Evolutionary conservation across 2,797 vertebrate genomes (phyloP), one percentile per base, ranked within the genome.

Genomic region (Ptychadena robeensis): DNA sequence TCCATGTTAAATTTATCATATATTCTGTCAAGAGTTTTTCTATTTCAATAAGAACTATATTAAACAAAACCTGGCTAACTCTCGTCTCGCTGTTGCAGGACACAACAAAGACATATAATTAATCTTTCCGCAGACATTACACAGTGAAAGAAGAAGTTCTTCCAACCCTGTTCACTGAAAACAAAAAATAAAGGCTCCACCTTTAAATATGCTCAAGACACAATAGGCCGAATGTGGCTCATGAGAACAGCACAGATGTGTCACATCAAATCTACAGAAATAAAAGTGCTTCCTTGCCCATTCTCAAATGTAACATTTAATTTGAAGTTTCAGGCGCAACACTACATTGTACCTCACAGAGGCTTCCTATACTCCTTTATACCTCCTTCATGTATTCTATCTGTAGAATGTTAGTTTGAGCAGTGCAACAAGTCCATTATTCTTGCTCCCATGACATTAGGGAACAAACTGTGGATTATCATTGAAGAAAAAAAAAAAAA

Each of bases 1-100:
- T 90, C 88, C 93, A 87, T 88, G 88, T 91, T 92, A 93, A 94
- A 90, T 91, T 92, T 91, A 93, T 92, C 91, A 93, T 93, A 94
- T 92, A 94, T 89, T 92, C 91, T 91, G 90, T 93, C 79, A 91
- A 89, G 90, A 89, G 89, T 91, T 76, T 44, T 72, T 90, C 90
- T 91, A 87, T 91, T 88, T 88, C 78, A 90, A 85, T 87, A 90
- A 89, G 89, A 91, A 90, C 87, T 88, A 89, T 90, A 87, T 82
- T 86, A 85, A 87, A 88, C 48, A 87, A 90, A 89, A 89, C 74
- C 57, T 44, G 72, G 86, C 63, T 82, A 78, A 71, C 78, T 85
- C 73, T 57, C 53, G 86, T 85, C 90, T 90, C 85, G 79, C 0
- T 67, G 86, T 84, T 88, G 88, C 81, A 35, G 32, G 86, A 57